A percentile compares a stretch with the other conserved stretches of the same genome.
Conservation (phyloP, 2,797 vertebrate genomes). For the Rhinatrema bivittatum region DNA sequence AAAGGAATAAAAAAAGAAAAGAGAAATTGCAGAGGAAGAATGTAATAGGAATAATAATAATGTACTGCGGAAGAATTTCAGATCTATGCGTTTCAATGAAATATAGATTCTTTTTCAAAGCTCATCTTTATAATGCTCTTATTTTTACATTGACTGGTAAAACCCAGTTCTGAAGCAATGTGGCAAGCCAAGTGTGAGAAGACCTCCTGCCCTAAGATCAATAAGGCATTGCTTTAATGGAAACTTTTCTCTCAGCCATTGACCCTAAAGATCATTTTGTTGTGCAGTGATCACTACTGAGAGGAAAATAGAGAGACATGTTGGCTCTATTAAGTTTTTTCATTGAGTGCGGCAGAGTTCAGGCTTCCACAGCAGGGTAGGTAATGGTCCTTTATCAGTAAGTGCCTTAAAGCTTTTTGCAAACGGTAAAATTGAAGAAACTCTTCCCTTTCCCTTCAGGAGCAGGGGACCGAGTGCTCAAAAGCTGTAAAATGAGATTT, state of each 20-base stretch:
- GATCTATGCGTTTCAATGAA: slow-evolving; percentile 42
- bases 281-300: slow-evolving; percentile 30
- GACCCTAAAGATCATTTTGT: slow-evolving; percentile 44
- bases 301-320: slow-evolving; percentile 43
- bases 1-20: not conserved
- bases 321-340: slow-evolving; percentile 38
- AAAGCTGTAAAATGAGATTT: no score
- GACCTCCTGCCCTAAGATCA: slow-evolving; percentile 38
- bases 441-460: slow-evolving; percentile 22
- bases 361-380: slow-evolving; percentile 29
- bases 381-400: slow-evolving; percentile 23
- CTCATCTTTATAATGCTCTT: slow-evolving; percentile 26
- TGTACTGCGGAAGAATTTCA: slow-evolving; percentile 36
- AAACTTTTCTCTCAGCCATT: slow-evolving; percentile 34
- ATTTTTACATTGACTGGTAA: slow-evolving; percentile 27
- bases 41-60: slow-evolving; percentile 39
- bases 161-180: slow-evolving; percentile 24
- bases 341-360: slow-evolving; percentile 35
- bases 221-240: slow-evolving; percentile 34
- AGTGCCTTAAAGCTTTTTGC: slow-evolving; percentile 12
- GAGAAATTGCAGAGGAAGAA: slow-evolving; percentile 3
- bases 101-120: slow-evolving; percentile 32
- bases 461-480: slow-evolving; percentile 1
- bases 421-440: slow-evolving; percentile 11
- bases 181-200: slow-evolving; percentile 15